Evolutionary conservation across 2,113 vertebrate species (phyloP), one percentile per base, ranked within the genome.

Genomic region (Cryptotis parvus): DNA sequence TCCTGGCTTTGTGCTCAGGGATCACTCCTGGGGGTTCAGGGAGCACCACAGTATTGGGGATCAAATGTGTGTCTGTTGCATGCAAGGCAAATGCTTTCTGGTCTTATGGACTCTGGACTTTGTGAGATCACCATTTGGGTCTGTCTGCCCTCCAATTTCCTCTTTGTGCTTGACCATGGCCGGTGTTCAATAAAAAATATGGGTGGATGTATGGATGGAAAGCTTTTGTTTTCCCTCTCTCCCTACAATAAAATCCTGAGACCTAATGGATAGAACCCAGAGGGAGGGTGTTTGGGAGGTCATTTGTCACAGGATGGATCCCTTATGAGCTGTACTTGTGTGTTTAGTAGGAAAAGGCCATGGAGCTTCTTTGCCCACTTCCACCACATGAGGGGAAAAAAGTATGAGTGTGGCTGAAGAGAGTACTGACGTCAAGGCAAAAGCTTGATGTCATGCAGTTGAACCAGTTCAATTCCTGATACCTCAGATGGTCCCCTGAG

Each of bases 101-200:
- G 55, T 18, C 55, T 20, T 58, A 22, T 92, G 66, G 27, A 76
- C 69, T 83, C 41, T 49, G n/a, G 49, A 6, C 39, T 89, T 87
- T 35, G 24, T 89, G 69, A 87, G 12, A 58, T 73, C 65, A 74
- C 16, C 31, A 24, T 41, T 68, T 24, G 5, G 27, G 16, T 87
- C 69, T 89, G 3, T 79, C 92, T 89, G 26, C 35, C 11, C 45
- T 39, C 33, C 27, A 41, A 1, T 45, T 95, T 93, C 72, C 65
- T 83, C 52, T 90, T 43, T 31, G 3, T 39, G 16, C 61, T n/a
- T 75, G 58, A 63, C 35, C 1, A 4, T 27, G 6, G 39, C 35
- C 79, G 37, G 5, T 78, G 16, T 24, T 77, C 26, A 63, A 14
- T 91, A 90, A 92, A 81, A 81, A 70, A 33, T 77, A 35, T 31